Evolutionary conservation across 2,113 vertebrate species (phyloP), one percentile per base, ranked within the genome.

Genomic region (Verasper variegatus): DNA sequence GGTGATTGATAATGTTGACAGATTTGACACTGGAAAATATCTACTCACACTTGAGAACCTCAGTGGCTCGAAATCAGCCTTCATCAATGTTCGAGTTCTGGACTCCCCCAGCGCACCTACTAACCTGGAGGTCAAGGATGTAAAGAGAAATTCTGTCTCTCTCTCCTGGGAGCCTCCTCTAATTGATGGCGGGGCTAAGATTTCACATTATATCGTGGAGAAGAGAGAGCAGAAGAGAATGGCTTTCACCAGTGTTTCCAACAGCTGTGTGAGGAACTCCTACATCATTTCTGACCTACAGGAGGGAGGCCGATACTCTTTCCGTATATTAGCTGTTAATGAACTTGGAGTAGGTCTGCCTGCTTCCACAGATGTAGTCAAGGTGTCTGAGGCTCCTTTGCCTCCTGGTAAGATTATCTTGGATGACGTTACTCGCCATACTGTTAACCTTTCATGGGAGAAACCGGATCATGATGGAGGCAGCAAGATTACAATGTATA

Each of bases 381-480:
- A 99, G 85, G 95, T 94, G 4, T 97, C 98, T 60, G 96, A 99
- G 91, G 92, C 95, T 86, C 97, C 98, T 67, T 92, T 97, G 63
- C 96, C 98, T 86, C 98, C 98, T 74, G 96, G 96, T 74, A 99
- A 97, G 81, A 91, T 99, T 45, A 76, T 91, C 56, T 92, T 99
- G 72, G 88, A 97, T 76, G 98, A 99, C 60, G 96, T 99, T 73
- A 97, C 97, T 78, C 95, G 95, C 45, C 95, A 96, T 73, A 97
- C 93, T 88, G 97, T 95, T 64, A 97, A 95, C 56, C 93, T 99
- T 85, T 96, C 96, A 81, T 99, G 98, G 98, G 97, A 99, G 85
- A 99, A 97, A 82, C 98, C 98, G 76, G 98, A 99, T 78, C 96
- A 97, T 13, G 98, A 99, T 89, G 97, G 98, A 86, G 98, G 98